Evolutionary conservation across 2,888 invertebrate genomes (phyloP), one percentile per base, ranked within the genome.

Genomic region (Limenitis camilla): DNA sequence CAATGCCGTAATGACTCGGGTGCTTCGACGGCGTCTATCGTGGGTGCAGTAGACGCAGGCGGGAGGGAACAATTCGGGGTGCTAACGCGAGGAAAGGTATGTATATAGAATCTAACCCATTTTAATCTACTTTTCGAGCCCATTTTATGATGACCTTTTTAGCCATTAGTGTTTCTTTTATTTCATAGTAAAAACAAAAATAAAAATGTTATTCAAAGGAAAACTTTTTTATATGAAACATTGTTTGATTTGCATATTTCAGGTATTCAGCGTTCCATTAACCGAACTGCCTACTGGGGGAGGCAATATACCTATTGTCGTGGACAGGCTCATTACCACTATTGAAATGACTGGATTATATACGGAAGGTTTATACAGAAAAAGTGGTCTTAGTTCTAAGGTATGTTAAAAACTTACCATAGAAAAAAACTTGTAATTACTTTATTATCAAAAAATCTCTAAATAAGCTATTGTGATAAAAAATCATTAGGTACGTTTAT

Each of bases 341-440:
- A 96, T 98, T 66, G 98, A 98, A 83, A 91, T 96, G 88, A 92
- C 94, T 61, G 97, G 97, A 6, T 87, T 98, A 40, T 97, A 96
- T 77, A 94, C 95, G 0, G 97, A 97, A 72, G 98, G 98, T 1
- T 90, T 98, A 56, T 98, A 98, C 76, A 89, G 98, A 44, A 98
- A 98, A 75, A 94, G 96, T 61, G 97, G 95, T 27, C 93, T 94
- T 40, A 93, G 92, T 81, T 94, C 94, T 5, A 94, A 94, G 85
- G 88, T 88, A 62, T 8, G 36, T 44, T 4, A 19, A 6, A 5
- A 38, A 30, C 7, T 10, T 43, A 50, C n/a, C 19, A 11, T 11
- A 49, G 49, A 36, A 42, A 32, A 40, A 11, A 1, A 19, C 19
- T 19, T 19, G 19, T 2, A 19, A 19, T 19, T 19, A 19, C 19